These are phyloP conservation scores for Crotalus helleri DNA, from an alignment of 2,113 vertebrate genomes.

Conservation along the genomic window DNA sequence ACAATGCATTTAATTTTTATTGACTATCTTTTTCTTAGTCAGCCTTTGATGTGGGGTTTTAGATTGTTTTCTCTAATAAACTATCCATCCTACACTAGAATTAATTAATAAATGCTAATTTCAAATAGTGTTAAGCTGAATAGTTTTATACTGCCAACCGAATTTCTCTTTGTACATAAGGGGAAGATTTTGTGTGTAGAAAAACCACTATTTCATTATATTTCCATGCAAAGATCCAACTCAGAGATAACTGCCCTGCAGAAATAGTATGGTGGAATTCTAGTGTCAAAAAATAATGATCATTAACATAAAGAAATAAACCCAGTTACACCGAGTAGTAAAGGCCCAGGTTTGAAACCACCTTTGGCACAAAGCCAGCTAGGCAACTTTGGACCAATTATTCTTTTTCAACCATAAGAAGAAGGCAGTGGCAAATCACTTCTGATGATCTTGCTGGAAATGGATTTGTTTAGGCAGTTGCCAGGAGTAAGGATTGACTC, in stretches of 20 bases:
- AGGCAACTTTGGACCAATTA: neutral
- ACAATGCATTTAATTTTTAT: constrained; percentile 15
- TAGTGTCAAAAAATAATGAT: neutral
- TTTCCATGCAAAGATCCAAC: neutral
- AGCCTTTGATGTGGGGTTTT: neutral
- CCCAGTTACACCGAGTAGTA: neutral
- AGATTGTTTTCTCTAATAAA: neutral
- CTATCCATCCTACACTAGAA: neutral
- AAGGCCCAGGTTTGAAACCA: neutral
- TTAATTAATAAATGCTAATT: neutral
- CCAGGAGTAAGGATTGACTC: neutral
- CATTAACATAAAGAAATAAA: neutral
- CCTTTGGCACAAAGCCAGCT: neutral
- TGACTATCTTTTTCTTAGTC: neutral
- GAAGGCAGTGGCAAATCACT: neutral
- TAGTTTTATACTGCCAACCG: neutral
- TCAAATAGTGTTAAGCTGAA: neutral
- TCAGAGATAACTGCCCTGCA: neutral
- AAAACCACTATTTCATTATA: neutral
- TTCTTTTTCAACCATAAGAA: neutral
- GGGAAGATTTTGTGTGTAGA: neutral
- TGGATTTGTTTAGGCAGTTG: neutral
- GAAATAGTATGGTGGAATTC: neutral
- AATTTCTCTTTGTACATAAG: neutral
- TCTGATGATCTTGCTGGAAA: neutral